Conservation (phyloP, 2,113 vertebrate species). For the Girardinichthys multiradiatus region DNA sequence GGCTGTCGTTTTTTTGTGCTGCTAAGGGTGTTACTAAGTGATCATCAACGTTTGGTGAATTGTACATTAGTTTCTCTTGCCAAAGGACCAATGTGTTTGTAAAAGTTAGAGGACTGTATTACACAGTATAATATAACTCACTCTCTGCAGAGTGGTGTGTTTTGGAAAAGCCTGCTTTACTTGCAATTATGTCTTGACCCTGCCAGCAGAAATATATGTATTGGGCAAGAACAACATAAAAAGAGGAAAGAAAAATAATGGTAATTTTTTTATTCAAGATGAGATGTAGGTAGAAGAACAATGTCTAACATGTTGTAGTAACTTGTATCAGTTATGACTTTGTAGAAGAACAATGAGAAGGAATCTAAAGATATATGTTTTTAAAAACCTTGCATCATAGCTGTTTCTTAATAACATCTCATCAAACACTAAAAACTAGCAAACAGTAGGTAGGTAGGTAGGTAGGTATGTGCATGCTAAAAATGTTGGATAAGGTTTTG, state of each 20-base stretch:
- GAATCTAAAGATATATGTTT: too few relatives aligned
- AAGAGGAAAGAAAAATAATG: conserved; percentile 4
- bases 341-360: neutral
- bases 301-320: neutral
- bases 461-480: too few relatives aligned
- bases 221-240: conserved; percentile 22
- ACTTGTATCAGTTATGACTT: conserved; percentile 28
- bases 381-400: neutral
- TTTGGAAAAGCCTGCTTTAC: conserved; percentile 56
- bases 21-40: conserved; percentile 20
- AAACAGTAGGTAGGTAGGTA: too few relatives aligned
- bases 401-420: too few relatives aligned
- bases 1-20: neutral
- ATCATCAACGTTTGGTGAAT: conserved; percentile 16
- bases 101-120: conserved; percentile 55
- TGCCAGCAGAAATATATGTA: conserved; percentile 17
- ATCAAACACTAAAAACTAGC: neutral
- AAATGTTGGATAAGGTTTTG: too few relatives aligned
- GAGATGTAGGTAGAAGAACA: conserved; percentile 13
- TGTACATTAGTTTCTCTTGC: conserved; percentile 20
- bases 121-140: conserved; percentile 66
- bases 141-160: conserved; percentile 34
- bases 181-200: conserved; percentile 59
- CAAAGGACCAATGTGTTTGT: conserved; percentile 37
- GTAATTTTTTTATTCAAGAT: neutral